Conservation (phyloP, 2,113 vertebrate genomes). For the Donacobius atricapilla region DNA sequence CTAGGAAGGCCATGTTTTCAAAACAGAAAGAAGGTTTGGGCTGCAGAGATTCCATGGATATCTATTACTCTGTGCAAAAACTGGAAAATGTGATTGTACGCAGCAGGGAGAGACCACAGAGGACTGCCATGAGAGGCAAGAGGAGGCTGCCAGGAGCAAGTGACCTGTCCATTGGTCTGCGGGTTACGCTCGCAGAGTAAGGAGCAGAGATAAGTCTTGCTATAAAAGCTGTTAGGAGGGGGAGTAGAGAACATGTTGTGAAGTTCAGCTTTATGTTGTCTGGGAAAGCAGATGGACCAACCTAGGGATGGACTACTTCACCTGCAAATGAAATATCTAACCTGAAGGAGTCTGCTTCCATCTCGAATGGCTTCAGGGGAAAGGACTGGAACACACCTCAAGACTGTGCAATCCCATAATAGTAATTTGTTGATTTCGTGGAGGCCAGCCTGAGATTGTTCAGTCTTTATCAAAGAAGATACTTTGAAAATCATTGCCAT, state of each 20-base stretch:
- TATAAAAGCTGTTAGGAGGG: neutral
- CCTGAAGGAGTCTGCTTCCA: neutral
- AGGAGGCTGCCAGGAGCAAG: neutral
- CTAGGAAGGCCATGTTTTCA: neutral
- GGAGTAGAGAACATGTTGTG: neutral
- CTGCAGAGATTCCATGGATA: neutral
- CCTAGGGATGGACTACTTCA: neutral
- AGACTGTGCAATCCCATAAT: neutral
- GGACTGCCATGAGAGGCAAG: neutral
- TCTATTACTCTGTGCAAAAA: neutral
- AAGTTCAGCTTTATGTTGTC: neutral
- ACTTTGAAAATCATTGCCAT: neutral
- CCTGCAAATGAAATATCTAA: neutral
- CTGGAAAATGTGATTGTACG: neutral
- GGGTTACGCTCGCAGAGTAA: rapidly evolving
- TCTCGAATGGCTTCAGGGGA: neutral
- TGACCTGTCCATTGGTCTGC: neutral
- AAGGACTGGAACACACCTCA: neutral
- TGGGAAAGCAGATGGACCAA: neutral
- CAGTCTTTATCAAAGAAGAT: neutral
- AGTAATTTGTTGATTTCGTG: neutral
- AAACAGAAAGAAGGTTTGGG: neutral
- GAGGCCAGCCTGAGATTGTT: neutral
- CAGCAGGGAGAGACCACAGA: neutral
- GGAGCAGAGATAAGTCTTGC: neutral